phyloP scores from a whole-genome alignment of 2,888 invertebrate genomes.

The Oscheius onirici region DNA sequence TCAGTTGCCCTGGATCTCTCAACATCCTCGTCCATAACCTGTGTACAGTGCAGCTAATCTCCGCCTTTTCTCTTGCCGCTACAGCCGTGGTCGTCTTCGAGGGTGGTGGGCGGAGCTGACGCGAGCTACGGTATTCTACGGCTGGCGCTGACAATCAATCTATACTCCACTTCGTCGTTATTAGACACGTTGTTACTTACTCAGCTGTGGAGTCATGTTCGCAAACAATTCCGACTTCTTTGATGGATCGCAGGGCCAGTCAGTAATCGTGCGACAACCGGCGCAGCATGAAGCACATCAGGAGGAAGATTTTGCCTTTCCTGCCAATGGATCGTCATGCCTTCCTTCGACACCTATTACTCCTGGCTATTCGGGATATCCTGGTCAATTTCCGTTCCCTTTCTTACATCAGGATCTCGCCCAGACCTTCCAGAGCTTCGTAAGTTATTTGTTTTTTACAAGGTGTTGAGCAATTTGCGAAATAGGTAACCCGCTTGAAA shows the following conservation, averaged over 20 bases:
- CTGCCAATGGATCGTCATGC: conserved; percentile 10
- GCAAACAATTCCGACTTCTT: conserved; percentile 30
- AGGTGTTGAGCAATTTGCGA: too few species aligned
- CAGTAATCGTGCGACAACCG: conserved; percentile 28
- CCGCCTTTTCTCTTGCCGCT: conserved; percentile 26
- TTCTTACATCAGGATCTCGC: conserved; percentile 15
- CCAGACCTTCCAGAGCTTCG: conserved; percentile 11
- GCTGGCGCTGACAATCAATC: conserved; percentile 22
- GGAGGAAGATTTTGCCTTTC: conserved; percentile 9
- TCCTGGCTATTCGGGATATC: conserved; percentile 10
- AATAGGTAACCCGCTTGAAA: too few species aligned
- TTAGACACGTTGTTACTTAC: conserved; percentile 33
- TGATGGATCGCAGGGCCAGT: conserved; percentile 20
- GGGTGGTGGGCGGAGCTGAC: conserved; percentile 12
- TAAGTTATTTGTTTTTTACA: conserved; percentile 3
- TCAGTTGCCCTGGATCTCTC: not conserved
- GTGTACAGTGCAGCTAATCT: conserved; percentile 29
- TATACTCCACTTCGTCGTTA: conserved; percentile 21
- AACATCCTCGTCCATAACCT: conserved; percentile 1
- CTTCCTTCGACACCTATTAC: conserved; percentile 27
- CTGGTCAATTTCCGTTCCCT: conserved; percentile 13
- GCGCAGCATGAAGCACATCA: not conserved
- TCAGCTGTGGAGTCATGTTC: conserved; percentile 34
- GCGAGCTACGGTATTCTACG: not conserved
- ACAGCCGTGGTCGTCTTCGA: conserved; percentile 13